Evolutionary conservation across 2,797 vertebrate species (phyloP).

Genomic region (Chiropotes sagulatus): DNA sequence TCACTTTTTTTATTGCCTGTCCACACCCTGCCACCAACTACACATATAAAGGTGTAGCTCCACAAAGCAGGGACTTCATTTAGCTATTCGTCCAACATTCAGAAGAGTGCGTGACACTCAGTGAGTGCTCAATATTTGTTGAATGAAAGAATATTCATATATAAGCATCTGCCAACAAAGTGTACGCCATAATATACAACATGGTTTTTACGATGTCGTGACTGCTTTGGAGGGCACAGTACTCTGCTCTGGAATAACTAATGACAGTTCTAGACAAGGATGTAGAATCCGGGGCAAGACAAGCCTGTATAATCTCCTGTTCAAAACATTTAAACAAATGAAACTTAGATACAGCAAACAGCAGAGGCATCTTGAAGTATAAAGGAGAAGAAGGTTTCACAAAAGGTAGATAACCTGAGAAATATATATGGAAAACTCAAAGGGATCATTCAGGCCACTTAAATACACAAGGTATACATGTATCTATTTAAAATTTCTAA

Average conservation of each 20-base stretch:
- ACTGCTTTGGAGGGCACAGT: not conserved
- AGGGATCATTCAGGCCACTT: not conserved
- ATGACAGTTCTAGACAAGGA: not conserved
- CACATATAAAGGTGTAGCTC: not conserved
- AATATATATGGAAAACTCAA: not conserved
- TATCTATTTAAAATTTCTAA: not conserved
- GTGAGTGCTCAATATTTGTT: not conserved
- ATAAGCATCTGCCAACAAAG: not conserved
- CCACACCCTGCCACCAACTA: not conserved
- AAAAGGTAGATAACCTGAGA: not conserved
- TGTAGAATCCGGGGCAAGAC: not conserved
- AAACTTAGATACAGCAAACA: constrained; percentile 19
- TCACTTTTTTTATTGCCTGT: not conserved
- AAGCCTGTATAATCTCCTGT: not conserved
- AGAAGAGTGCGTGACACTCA: not conserved
- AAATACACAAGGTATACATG: not conserved
- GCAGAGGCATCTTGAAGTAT: not conserved
- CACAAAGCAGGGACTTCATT: not conserved
- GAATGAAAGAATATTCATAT: not conserved
- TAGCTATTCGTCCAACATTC: not conserved
- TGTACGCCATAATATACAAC: not conserved
- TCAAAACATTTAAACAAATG: constrained; percentile 19
- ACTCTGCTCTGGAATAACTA: not conserved
- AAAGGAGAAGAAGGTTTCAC: not conserved
- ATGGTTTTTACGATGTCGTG: not conserved